These are phyloP conservation scores for Ostrea denselamellosa DNA, from an alignment of 1,140 invertebrate species.

Conservation along the genomic window DNA sequence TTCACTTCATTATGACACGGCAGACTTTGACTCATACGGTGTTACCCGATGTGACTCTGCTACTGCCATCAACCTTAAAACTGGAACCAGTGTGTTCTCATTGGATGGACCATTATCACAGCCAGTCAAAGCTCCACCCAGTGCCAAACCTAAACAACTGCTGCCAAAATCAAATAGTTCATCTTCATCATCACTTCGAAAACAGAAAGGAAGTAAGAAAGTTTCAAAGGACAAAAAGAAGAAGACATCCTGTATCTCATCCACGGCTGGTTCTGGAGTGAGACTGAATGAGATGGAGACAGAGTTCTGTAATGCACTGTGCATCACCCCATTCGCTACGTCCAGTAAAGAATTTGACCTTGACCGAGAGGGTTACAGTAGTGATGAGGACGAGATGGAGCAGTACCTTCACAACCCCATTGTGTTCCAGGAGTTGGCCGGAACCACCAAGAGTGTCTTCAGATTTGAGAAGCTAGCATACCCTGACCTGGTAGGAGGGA, in stretches of 20 bases:
- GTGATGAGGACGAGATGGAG: slow-evolving; percentile 64
- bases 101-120: slow-evolving; percentile 64
- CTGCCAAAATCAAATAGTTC: slow-evolving; percentile 16
- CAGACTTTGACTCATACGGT: slow-evolving; percentile 37
- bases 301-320: slow-evolving; percentile 59
- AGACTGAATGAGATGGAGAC: slow-evolving; percentile 44
- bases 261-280: background rate
- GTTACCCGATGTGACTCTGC: slow-evolving; percentile 52
- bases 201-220: slow-evolving; percentile 64
- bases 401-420: slow-evolving; percentile 65
- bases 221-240: slow-evolving; percentile 60
- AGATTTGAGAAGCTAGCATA: slow-evolving; percentile 77
- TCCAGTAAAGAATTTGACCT: slow-evolving; percentile 52
- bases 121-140: slow-evolving; percentile 46
- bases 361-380: slow-evolving; percentile 57
- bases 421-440: slow-evolving; percentile 67
- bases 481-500: slow-evolving; percentile 75
- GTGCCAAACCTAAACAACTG: slow-evolving; percentile 37
- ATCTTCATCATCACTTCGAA: slow-evolving; percentile 49
- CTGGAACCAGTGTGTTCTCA: slow-evolving; percentile 73
- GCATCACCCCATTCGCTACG: slow-evolving; percentile 61
- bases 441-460: slow-evolving; percentile 70
- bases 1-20: slow-evolving; percentile 45
- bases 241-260: background rate
- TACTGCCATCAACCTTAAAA: slow-evolving; percentile 75